These are phyloP conservation scores for Cacatua alba DNA, from an alignment of 2,113 vertebrate genomes.

Conservation along the genomic window DNA sequence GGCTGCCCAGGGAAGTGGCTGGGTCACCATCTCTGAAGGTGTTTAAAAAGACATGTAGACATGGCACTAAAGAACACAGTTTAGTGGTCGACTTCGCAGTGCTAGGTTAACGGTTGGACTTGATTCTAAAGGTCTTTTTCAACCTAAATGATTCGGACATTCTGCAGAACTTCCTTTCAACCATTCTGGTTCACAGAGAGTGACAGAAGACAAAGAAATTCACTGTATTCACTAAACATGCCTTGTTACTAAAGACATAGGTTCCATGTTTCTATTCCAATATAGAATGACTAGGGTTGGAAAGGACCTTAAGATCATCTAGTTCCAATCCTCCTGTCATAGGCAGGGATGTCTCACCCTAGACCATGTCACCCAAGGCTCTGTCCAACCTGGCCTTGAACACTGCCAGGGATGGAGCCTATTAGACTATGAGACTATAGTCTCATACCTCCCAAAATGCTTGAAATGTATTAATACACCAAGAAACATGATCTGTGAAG, in stretches of 20 bases:
- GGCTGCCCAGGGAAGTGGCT: neutral
- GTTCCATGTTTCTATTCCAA: neutral
- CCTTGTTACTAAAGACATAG: neutral
- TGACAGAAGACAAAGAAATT: neutral
- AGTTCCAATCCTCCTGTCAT: neutral
- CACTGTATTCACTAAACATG: neutral
- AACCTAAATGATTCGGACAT: neutral
- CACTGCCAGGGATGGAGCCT: neutral
- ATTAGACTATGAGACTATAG: neutral
- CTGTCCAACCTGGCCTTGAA: neutral
- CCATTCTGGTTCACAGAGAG: neutral
- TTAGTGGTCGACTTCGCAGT: neutral
- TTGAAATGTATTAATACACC: neutral
- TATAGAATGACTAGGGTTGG: neutral
- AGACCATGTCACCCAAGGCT: neutral
- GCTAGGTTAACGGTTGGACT: rapidly evolving
- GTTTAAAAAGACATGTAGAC: neutral
- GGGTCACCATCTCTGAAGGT: neutral
- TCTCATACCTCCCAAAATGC: neutral
- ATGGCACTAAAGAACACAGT: no score
- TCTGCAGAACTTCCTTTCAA: neutral
- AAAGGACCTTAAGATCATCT: neutral
- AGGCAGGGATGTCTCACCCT: neutral
- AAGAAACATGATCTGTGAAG: neutral
- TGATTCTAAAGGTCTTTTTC: neutral